Conservation (phyloP, 2,113 vertebrate genomes). For the Numida meleagris region DNA sequence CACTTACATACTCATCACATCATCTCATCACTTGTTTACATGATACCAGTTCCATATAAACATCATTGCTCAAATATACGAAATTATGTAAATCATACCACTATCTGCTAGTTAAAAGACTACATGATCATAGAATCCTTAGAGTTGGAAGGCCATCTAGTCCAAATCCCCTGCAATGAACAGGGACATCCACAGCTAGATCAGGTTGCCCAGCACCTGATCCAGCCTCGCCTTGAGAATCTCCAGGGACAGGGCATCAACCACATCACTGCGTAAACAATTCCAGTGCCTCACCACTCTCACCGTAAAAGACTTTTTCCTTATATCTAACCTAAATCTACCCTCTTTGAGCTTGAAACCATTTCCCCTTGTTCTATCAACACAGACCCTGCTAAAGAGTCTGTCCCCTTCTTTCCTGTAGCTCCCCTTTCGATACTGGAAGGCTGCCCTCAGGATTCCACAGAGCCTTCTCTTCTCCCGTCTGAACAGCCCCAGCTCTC, state of each 20-base stretch:
- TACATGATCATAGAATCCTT: background rate
- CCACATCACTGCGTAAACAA: background rate
- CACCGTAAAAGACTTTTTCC: background rate
- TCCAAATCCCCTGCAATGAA: background rate
- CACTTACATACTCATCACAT: background rate
- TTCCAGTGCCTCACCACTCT: background rate
- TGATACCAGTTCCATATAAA: background rate
- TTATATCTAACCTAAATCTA: background rate
- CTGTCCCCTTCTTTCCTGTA: too few species aligned
- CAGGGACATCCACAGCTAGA: background rate
- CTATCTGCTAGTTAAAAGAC: background rate
- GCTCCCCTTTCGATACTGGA: too few species aligned
- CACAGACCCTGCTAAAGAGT: too few species aligned
- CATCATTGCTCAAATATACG: background rate
- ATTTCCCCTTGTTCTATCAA: background rate
- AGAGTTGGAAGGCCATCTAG: background rate
- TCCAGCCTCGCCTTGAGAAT: background rate
- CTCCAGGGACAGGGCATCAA: background rate
- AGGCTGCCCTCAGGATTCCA: too few species aligned
- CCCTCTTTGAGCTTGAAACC: background rate
- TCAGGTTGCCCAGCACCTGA: background rate
- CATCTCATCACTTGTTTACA: background rate
- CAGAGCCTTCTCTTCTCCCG: too few species aligned
- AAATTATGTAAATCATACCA: background rate
- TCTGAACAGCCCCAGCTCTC: too few species aligned